These are phyloP conservation scores for Perca schrenkii DNA, from an alignment of 2,113 vertebrate genomes.

Conservation along the genomic window DNA sequence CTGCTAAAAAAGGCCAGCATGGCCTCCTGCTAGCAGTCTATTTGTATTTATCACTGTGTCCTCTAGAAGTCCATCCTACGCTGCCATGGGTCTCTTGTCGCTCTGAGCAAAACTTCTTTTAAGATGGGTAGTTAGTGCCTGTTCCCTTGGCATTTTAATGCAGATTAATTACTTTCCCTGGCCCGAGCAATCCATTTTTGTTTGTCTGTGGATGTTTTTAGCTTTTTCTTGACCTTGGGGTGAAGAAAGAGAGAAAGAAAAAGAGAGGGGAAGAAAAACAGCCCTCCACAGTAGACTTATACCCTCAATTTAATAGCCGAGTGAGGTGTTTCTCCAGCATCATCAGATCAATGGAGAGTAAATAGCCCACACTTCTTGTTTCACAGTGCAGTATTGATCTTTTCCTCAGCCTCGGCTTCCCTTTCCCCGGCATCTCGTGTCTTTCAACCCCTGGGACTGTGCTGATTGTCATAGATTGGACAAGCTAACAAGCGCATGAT, in stretches of 20 bases:
- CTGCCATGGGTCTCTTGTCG: slow-evolving; percentile 61
- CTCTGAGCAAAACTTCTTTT: slow-evolving; percentile 69
- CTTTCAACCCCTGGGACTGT: slow-evolving; percentile 97
- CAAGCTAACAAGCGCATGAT: slow-evolving; percentile 99
- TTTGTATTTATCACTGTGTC: slow-evolving; percentile 64
- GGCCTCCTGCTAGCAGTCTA: slow-evolving; percentile 28
- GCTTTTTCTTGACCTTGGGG: slow-evolving; percentile 88
- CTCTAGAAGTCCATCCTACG: slow-evolving; percentile 57
- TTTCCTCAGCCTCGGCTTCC: slow-evolving; percentile 95
- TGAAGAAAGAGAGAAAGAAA: slow-evolving; percentile 75
- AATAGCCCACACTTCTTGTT: slow-evolving; percentile 99
- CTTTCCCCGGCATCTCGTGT: slow-evolving; percentile 91
- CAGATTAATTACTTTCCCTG: slow-evolving; percentile 90
- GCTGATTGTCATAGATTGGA: slow-evolving; percentile 99
- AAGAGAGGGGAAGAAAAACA: slow-evolving; percentile 59
- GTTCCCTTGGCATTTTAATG: slow-evolving; percentile 85
- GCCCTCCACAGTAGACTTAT: slow-evolving; percentile 90
- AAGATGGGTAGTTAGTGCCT: slow-evolving; percentile 70
- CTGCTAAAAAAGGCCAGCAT: background rate
- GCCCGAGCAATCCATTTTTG: slow-evolving; percentile 87
- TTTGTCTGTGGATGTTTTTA: slow-evolving; percentile 89
- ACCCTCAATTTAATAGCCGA: slow-evolving; percentile 98
- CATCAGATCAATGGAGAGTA: slow-evolving; percentile 99
- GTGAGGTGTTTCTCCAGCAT: slow-evolving; percentile 99
- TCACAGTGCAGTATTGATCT: slow-evolving; percentile 98